Evolutionary conservation across 2,113 vertebrate genomes (phyloP), one percentile per base, ranked within the genome.

Genomic region (Eurypyga helias): DNA sequence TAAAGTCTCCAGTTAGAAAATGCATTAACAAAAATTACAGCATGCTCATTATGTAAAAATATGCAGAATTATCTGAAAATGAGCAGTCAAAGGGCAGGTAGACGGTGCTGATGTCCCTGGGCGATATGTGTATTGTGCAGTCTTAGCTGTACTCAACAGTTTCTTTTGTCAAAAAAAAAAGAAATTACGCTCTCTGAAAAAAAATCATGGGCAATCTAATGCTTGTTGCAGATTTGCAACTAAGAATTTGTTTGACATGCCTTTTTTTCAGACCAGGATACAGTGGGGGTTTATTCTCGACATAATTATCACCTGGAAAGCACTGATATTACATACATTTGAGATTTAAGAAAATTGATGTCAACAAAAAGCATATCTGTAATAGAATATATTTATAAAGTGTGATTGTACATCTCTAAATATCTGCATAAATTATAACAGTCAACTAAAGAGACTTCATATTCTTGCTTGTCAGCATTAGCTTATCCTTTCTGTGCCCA

Each of bases 11-110:
- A 55, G 79, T 23, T 11, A 73, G 36, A 67, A 90, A 95, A 89
- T 3, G 0, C 43, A 36, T 83, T 90, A 62, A 62, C 11, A 71
- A 83, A 93, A 88, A 95, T 88, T 55, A 60, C 5, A 54, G 20
- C 43, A 20, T 86, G 24, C 33, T 11, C 31, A 31, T 75, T 93
- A 91, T 89, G 60, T 89, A 97, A 89, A 97, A 79, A 52, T 55
- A 92, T 87, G 90, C 79, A 86, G 80, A 96, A 88, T 91, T 84
- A 79, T 55, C 58, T 87, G 46, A 80, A 95, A 96, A 83, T n/a
- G 45, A 93, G 81, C 67, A 94, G 78, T 80, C 87, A 94, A 83
- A 95, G 79, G 87, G 51, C 87, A 95, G 77, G 55, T 88, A 90
- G 70, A 51, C 58, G 83, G 28, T 54, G 54, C 69, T 95, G 76